Base-by-base conservation (phyloP, 2,797 vertebrate genomes). In the Tympanoctomys barrerae region DNA sequence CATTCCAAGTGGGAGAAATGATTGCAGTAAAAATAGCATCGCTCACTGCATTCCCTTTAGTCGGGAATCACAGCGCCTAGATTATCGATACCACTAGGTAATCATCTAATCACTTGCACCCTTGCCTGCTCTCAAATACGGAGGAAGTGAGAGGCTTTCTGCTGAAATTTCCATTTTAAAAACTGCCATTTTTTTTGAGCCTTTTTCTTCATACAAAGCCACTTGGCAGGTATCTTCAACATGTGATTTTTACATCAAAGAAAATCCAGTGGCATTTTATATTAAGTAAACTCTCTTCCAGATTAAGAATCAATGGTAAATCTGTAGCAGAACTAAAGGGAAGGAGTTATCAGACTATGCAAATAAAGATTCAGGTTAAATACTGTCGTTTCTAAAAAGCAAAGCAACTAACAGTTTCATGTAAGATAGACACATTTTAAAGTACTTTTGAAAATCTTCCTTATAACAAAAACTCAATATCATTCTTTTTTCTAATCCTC, bases 1-100 rank as follows among this genome's bases (percentile, higher is more conserved):
- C 98, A 99, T 98, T 99, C 98, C 98, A 92, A 98, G 98, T 97
- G 97, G 98, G 98, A 98, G 98, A 97, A 98, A 96, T 83, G 97
- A 93, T 59, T 96, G 98, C 92, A 97, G 92, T 87, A 98, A 98
- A 97, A 97, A 95, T 86, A 0, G 75, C 93, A 97, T 12, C 80
- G 94, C 94, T 98, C 64, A 97, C 87, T 52, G 75, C 0, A 70
- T 91, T 94, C 0, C 61, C 94, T 92, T 93, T 24, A 96, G 85
- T 97, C 96, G 78, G 81, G 91, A 98, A 98, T 92, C 85, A 87
- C 88, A 49, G 89, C 0, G 10, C 77, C 36, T 1, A 62, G 87
- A 92, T 97, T 86, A 93, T 96, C 87, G 94, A 89, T 42, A 93
- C n/a, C 33, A 11, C 87, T 1, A 91, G 82, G 92, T 75, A 92